Evolutionary conservation across 2,888 invertebrate genomes (phyloP).

Genomic region (Metallyticus violacea): DNA sequence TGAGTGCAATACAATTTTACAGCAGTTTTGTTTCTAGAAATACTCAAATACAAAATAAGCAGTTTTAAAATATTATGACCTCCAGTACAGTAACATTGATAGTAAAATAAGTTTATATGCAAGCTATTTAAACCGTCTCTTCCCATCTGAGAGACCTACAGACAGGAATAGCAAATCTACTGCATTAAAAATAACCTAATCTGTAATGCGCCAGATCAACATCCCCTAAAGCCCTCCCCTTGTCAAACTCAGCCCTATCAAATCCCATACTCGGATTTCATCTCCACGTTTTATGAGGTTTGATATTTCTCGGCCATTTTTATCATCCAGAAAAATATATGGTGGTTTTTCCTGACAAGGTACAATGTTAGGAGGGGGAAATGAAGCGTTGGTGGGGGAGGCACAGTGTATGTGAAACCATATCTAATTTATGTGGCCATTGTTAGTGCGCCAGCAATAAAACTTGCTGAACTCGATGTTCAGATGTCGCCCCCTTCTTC

Average conservation of each 20-base stretch:
- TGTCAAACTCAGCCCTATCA: background rate
- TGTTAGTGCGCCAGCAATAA: background rate
- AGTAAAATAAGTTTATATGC: background rate
- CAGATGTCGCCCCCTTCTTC: background rate
- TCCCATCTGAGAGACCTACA: background rate
- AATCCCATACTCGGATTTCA: background rate
- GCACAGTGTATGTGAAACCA: constrained; percentile 1
- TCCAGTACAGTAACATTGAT: background rate
- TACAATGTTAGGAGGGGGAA: background rate
- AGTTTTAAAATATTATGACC: too few relatives aligned
- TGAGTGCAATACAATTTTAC: background rate
- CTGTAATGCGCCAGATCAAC: background rate
- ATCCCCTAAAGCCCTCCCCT: background rate
- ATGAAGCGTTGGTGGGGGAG: background rate
- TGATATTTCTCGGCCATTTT: constrained; percentile 19
- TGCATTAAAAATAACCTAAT: constrained; percentile 7
- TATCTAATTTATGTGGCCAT: constrained; percentile 3
- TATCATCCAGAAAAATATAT: constrained; percentile 4
- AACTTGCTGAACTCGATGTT: background rate
- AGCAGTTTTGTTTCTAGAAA: background rate
- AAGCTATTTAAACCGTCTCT: background rate
- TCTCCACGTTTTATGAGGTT: constrained; percentile 10
- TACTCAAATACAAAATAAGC: background rate
- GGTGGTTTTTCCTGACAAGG: background rate
- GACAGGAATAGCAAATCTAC: background rate